Evolutionary conservation across 2,888 invertebrate species (phyloP).

Genomic region (Anodontia alba): DNA sequence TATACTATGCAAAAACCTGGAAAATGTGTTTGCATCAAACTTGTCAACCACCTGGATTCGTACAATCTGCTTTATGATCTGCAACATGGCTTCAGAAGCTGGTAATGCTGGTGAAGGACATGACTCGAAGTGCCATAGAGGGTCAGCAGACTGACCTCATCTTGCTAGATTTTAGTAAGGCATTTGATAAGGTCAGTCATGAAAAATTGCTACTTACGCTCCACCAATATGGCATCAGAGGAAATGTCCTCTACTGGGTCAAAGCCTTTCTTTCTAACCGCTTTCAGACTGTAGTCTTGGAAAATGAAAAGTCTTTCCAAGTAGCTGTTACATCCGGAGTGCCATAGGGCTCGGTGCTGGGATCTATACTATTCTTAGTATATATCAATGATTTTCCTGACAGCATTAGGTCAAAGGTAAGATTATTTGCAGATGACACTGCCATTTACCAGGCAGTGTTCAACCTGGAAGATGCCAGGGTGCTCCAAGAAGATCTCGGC

Average conservation of each 20-base stretch:
- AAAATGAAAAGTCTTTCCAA: not conserved
- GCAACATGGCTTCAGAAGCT: conserved; percentile 17
- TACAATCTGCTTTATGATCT: not conserved
- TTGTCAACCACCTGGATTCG: not conserved
- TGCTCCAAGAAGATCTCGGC: conserved; percentile 4
- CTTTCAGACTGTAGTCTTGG: not conserved
- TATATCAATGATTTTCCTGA: conserved; percentile 29
- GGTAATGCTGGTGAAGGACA: conserved; percentile 1
- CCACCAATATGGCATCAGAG: conserved; percentile 14
- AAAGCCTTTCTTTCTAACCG: conserved; percentile 8
- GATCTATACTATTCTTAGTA: conserved; percentile 22
- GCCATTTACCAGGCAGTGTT: too few species aligned
- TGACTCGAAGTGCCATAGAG: not conserved
- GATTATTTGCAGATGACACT: conserved; percentile 30
- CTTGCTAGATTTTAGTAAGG: conserved; percentile 25
- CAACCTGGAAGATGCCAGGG: not conserved
- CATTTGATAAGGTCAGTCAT: conserved; percentile 26
- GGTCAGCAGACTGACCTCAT: conserved; percentile 16
- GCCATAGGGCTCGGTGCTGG: conserved; percentile 33
- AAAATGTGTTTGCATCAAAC: not conserved
- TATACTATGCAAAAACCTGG: not conserved
- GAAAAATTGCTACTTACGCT: not conserved
- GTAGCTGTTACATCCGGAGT: conserved; percentile 5
- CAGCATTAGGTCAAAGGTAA: not conserved
- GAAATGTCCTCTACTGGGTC: not conserved